These are phyloP conservation scores for Thunnus thynnus DNA, from an alignment of 2,113 vertebrate species.

Conservation along the genomic window DNA sequence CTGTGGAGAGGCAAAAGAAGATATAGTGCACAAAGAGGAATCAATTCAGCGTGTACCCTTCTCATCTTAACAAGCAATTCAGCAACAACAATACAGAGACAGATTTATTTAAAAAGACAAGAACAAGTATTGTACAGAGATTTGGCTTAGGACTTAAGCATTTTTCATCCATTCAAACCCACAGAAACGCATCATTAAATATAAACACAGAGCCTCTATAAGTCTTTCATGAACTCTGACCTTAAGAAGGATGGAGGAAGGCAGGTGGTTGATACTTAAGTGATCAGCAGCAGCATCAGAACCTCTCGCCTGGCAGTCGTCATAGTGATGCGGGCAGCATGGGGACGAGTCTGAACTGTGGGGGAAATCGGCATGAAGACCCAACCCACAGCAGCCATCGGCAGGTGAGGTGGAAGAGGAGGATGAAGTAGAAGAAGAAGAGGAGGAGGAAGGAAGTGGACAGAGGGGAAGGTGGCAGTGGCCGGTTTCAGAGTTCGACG, in stretches of 20 bases:
- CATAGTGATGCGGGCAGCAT: conserved; percentile 78
- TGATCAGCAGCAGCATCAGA: conserved; percentile 76
- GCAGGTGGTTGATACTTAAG: conserved; percentile 93
- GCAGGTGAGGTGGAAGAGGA: conserved; percentile 80
- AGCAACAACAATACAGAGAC: background rate
- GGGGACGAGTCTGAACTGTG: conserved; percentile 78
- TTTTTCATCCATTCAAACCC: background rate
- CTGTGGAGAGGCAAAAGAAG: conserved; percentile 74
- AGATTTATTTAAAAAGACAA: background rate
- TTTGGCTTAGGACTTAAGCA: background rate
- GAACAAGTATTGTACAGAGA: background rate
- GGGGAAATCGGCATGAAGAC: conserved; percentile 72
- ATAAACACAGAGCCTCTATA: background rate
- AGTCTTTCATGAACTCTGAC: conserved; percentile 77
- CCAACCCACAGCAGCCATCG: conserved; percentile 79
- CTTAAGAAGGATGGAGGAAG: conserved; percentile 97
- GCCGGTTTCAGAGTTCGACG: conserved; percentile 77
- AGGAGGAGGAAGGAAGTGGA: conserved; percentile 82
- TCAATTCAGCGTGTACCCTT: too few species aligned
- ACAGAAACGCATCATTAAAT: background rate
- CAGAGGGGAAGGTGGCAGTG: conserved; percentile 83
- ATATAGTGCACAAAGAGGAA: background rate
- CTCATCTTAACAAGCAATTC: background rate
- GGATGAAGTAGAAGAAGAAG: conserved; percentile 72
- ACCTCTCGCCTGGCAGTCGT: conserved; percentile 81